Evolutionary conservation across 1,140 invertebrate genomes (phyloP).

Genomic region (Holotrichia oblita): DNA sequence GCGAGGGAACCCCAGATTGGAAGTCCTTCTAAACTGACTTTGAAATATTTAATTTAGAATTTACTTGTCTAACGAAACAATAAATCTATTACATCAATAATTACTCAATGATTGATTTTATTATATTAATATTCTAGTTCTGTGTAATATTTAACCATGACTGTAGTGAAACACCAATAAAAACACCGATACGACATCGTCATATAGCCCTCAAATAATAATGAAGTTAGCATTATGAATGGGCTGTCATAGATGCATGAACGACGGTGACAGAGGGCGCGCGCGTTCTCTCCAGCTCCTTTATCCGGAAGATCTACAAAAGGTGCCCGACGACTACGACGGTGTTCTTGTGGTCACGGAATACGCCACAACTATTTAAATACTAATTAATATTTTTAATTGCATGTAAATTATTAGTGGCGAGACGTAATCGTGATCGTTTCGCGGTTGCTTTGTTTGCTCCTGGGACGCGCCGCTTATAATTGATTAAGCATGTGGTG

Average conservation of each 20-base stretch:
- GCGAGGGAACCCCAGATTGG: too few relatives aligned
- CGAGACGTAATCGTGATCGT: slow-evolving; percentile 26
- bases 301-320: neutral
- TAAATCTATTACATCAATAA: too few relatives aligned
- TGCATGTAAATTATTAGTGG: slow-evolving; percentile 43
- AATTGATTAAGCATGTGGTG: slow-evolving; percentile 15
- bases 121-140: too few relatives aligned
- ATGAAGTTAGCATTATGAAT: slow-evolving; percentile 57
- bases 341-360: slow-evolving; percentile 51
- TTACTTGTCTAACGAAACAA: too few relatives aligned
- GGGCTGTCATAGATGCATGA: slow-evolving; percentile 50
- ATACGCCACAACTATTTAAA: slow-evolving; percentile 51
- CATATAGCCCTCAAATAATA: slow-evolving; percentile 56
- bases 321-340: neutral
- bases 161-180: too few relatives aligned
- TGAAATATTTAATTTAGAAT: too few relatives aligned
- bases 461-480: neutral
- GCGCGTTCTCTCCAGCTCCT: slow-evolving; percentile 2
- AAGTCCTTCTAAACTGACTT: too few relatives aligned
- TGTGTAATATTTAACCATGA: too few relatives aligned
- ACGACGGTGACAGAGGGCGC: slow-evolving; percentile 41
- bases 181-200: too few relatives aligned
- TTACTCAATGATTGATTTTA: too few relatives aligned
- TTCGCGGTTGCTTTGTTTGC: neutral
- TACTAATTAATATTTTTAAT: slow-evolving; percentile 51